Percentiles rank a stretch among this genome's conserved stretches.
These are phyloP conservation scores for Eucera pruinosa DNA, from an alignment of 2,888 invertebrate genomes.

Conservation along the genomic window DNA sequence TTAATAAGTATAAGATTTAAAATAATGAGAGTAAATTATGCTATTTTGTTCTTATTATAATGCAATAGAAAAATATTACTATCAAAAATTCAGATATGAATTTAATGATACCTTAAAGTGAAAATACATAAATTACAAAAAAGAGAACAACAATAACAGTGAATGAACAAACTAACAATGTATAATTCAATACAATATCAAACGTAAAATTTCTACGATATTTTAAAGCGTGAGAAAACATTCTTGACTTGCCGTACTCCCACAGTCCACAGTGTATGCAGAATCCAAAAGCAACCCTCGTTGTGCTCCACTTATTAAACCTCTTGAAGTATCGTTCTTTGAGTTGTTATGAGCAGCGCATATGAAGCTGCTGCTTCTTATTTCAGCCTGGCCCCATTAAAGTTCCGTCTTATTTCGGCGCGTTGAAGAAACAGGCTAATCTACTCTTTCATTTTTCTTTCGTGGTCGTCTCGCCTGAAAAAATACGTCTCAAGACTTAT, in stretches of 20 bases:
- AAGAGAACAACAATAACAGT: background rate
- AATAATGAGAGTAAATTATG: too few species aligned
- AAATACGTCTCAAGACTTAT: background rate
- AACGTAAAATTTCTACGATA: background rate
- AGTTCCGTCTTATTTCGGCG: constrained; percentile 29
- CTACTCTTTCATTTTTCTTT: constrained; percentile 10
- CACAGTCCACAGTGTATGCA: background rate
- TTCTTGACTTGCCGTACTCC: too few species aligned
- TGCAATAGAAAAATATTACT: too few species aligned
- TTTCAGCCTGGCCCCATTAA: constrained; percentile 26
- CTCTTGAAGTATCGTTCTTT: constrained; percentile 35
- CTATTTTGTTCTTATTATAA: too few species aligned
- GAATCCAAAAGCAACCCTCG: constrained; percentile 9
- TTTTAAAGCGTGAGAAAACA: background rate
- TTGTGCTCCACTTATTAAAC: constrained; percentile 54
- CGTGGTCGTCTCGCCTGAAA: background rate
- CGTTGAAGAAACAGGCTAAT: background rate
- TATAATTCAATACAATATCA: background rate
- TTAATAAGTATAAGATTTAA: too few species aligned
- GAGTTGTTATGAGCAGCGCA: constrained; percentile 31
- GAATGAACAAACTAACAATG: too few species aligned
- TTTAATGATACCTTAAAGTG: too few species aligned
- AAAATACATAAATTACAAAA: too few species aligned
- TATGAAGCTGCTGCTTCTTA: constrained; percentile 32
- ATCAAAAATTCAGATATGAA: too few species aligned